Conservation (phyloP, 2,888 invertebrate species). For the Melinopterus prodromus region DNA sequence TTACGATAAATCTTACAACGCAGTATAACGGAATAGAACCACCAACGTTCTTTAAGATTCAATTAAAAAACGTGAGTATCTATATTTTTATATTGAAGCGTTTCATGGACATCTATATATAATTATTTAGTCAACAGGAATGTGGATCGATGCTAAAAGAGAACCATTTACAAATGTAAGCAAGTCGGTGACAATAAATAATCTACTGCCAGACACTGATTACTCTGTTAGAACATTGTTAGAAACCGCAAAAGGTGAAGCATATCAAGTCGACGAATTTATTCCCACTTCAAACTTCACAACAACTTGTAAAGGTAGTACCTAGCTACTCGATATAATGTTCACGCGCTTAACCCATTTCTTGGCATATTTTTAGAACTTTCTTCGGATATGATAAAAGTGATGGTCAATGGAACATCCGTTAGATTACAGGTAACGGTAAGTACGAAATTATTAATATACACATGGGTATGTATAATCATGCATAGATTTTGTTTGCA, state of each 20-base stretch:
- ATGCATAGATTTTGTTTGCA: no score
- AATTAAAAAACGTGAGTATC: not conserved
- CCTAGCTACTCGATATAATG: no score
- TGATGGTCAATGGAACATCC: not conserved
- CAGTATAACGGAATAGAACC: not conserved
- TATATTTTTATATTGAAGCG: not conserved
- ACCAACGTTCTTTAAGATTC: not conserved
- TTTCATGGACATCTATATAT: not conserved
- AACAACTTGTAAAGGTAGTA: slow-evolving; percentile 15
- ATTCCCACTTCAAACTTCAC: not conserved
- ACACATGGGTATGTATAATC: not conserved
- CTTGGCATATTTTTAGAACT: not conserved
- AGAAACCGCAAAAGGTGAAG: not conserved
- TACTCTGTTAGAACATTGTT: not conserved
- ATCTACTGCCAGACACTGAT: not conserved
- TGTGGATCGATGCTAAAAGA: not conserved
- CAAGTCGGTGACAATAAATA: not conserved
- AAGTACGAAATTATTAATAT: not conserved
- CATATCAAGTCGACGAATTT: not conserved
- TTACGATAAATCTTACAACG: not conserved
- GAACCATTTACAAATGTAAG: not conserved
- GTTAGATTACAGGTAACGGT: not conserved
- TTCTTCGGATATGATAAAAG: not conserved
- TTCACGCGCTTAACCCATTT: no score
- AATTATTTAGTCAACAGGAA: not conserved